Evolutionary conservation across 2,797 vertebrate species (phyloP).

Genomic region (Xenops minutus): DNA sequence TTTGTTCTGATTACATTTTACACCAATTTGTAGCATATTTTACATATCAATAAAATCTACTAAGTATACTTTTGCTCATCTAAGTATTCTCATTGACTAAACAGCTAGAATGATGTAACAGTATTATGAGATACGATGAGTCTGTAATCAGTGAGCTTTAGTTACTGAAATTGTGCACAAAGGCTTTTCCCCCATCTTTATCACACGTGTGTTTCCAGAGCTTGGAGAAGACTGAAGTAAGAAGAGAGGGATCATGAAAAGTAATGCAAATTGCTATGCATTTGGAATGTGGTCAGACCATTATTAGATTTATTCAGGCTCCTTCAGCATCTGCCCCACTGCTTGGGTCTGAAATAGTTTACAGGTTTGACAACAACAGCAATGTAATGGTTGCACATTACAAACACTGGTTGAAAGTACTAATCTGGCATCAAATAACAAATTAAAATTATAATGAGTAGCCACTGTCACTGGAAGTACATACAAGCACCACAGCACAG

Average conservation of each 20-base stretch:
- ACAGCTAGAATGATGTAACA: not conserved
- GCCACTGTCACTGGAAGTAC: not conserved
- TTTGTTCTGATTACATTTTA: not conserved
- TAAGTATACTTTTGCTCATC: not conserved
- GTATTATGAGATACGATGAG: rapidly evolving
- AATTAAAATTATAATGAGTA: not conserved
- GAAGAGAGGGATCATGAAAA: not conserved
- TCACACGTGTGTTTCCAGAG: not conserved
- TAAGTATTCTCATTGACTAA: not conserved
- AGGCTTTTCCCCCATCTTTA: not conserved
- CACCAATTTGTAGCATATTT: not conserved
- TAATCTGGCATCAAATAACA: not conserved
- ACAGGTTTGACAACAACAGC: not conserved
- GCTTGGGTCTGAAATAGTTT: not conserved
- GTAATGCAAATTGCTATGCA: not conserved
- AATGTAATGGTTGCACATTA: not conserved
- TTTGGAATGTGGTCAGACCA: not conserved
- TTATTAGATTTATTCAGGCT: not conserved
- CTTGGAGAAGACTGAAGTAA: not conserved
- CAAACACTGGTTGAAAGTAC: not conserved
- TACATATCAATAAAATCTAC: not conserved
- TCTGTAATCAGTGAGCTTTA: not conserved
- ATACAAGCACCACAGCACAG: not conserved
- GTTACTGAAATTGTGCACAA: not conserved
- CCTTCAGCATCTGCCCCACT: not conserved